A percentile compares a stretch with the other conserved stretches of the same genome.
These are phyloP conservation scores for Coccyzus lansbergi DNA, from an alignment of 2,797 vertebrate species.

Conservation along the genomic window DNA sequence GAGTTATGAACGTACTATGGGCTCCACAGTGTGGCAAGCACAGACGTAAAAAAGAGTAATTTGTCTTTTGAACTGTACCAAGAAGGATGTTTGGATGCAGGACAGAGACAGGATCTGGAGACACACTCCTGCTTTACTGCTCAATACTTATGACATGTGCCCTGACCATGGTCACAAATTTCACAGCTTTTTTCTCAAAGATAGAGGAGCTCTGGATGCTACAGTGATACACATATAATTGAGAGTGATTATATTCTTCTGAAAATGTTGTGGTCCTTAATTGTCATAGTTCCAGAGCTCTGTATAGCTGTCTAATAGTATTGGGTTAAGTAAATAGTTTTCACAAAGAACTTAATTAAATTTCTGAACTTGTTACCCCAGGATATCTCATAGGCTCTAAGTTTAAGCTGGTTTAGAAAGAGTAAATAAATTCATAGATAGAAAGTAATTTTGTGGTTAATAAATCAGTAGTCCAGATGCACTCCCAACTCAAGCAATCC, in stretches of 20 bases:
- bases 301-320: not conserved
- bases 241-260: not conserved
- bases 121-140: not conserved
- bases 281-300: not conserved
- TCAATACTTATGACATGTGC: not conserved
- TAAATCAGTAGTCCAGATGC: not conserved
- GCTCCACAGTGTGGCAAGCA: not conserved
- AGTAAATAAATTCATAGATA: not conserved
- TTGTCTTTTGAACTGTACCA: not conserved
- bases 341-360: not conserved
- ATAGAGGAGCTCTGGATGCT: not conserved
- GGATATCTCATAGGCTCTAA: not conserved
- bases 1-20: not conserved
- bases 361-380: not conserved
- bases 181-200: not conserved
- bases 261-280: not conserved
- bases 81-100: not conserved
- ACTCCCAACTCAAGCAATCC: not conserved
- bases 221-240: not conserved
- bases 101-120: not conserved
- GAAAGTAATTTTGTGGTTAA: not conserved
- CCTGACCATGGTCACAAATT: fast-evolving
- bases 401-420: not conserved
- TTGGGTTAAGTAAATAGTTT: not conserved
- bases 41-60: not conserved